phyloP scores from a whole-genome alignment of 2,113 vertebrate genomes.

The Gasterosteus aculeatus region DNA sequence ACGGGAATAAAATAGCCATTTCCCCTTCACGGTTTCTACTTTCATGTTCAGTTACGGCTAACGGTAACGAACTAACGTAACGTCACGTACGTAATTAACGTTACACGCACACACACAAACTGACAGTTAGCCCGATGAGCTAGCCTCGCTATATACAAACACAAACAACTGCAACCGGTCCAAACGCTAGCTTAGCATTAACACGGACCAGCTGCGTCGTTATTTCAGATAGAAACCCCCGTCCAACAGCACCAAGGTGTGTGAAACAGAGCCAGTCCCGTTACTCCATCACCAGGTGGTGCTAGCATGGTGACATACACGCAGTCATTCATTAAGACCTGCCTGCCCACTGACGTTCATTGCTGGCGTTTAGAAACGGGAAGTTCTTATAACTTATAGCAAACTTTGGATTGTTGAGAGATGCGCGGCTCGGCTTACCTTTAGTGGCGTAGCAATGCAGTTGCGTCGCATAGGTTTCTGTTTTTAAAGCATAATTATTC shows the following conservation, averaged over 20 bases:
- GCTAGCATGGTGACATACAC: neutral
- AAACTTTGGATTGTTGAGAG: neutral
- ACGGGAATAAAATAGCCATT: neutral
- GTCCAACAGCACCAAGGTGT: neutral
- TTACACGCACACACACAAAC: neutral
- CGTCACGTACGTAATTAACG: neutral
- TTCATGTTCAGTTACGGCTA: neutral
- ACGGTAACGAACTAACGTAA: neutral
- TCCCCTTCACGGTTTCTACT: neutral
- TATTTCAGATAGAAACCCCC: neutral
- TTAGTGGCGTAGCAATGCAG: neutral
- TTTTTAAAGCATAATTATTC: conserved; percentile 27
- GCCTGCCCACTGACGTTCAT: neutral
- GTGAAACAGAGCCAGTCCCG: neutral
- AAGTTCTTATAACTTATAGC: conserved; percentile 32
- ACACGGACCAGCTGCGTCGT: neutral
- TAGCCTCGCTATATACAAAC: conserved; percentile 17
- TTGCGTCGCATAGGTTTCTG: neutral
- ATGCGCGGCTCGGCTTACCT: conserved; percentile 46
- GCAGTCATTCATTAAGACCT: conserved; percentile 40
- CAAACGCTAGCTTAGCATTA: conserved; percentile 10
- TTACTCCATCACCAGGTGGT: neutral
- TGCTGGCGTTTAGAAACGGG: conserved; percentile 7
- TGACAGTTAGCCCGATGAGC: neutral
- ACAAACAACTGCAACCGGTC: conserved; percentile 28